Conservation (phyloP, 2,888 invertebrate species). For the Chrysopilus asiliformis region DNA sequence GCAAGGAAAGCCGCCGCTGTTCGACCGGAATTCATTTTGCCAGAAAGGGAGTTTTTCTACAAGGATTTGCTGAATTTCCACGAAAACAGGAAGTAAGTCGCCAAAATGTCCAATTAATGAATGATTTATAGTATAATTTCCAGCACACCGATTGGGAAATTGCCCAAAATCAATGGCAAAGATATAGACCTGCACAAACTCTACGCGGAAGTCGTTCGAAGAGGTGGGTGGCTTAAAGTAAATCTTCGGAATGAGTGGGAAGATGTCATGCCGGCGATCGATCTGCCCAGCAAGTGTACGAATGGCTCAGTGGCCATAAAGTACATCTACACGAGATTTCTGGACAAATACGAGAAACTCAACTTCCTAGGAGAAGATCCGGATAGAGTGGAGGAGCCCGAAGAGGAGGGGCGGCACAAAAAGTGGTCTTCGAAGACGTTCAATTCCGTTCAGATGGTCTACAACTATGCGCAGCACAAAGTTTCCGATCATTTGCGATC, state of each 20-base stretch:
- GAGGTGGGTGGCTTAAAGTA: conserved; percentile 94
- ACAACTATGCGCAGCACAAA: conserved; percentile 66
- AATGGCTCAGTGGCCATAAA: conserved; percentile 80
- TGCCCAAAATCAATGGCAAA: conserved; percentile 72
- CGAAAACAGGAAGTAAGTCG: conserved; percentile 78
- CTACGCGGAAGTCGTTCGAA: conserved; percentile 79
- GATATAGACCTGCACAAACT: conserved; percentile 85
- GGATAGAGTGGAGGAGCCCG: conserved; percentile 58
- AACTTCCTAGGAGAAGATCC: conserved; percentile 82
- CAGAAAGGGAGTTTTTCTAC: conserved; percentile 26
- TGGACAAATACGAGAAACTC: conserved; percentile 81
- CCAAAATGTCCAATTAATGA: too few relatives aligned
- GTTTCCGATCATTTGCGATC: conserved; percentile 50
- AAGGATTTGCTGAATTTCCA: conserved; percentile 78
- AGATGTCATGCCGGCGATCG: conserved; percentile 59
- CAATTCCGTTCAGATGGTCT: conserved; percentile 57
- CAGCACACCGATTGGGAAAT: conserved; percentile 45
- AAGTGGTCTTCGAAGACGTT: conserved; percentile 49
- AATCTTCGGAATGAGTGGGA: conserved; percentile 84
- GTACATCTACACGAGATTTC: conserved; percentile 66
- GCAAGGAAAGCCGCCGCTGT: conserved; percentile 10
- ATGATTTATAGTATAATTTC: too few relatives aligned
- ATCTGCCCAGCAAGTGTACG: conserved; percentile 70
- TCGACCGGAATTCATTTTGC: conserved; percentile 6
- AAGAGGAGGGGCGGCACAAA: conserved; percentile 62